Evolutionary conservation across 2,888 invertebrate genomes (phyloP).

Genomic region (Heteropelma amictum): DNA sequence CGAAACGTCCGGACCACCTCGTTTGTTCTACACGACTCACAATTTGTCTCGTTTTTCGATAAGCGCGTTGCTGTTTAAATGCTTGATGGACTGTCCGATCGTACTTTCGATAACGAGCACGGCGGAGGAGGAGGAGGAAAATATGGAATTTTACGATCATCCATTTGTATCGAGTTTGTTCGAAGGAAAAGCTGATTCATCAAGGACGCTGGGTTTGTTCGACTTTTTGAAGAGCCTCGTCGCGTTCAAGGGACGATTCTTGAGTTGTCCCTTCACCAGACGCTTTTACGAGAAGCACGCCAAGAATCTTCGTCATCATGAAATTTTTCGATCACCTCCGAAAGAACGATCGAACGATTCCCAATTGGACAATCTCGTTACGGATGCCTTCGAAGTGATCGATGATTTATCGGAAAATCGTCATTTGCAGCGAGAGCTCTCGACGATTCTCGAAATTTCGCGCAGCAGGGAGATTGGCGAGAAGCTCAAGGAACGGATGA

Average conservation of each 20-base stretch:
- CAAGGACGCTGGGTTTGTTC: background rate
- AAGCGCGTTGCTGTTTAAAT: background rate
- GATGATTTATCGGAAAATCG: background rate
- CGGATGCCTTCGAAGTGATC: background rate
- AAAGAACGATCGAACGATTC: background rate
- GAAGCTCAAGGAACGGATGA: background rate
- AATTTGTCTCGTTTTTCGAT: background rate
- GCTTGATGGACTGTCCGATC: background rate
- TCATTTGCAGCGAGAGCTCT: background rate
- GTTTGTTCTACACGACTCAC: background rate
- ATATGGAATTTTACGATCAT: background rate
- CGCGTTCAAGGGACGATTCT: conserved; percentile 5
- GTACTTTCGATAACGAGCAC: background rate
- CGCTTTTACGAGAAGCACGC: background rate
- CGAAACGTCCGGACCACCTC: background rate
- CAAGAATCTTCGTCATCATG: background rate
- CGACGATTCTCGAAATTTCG: background rate
- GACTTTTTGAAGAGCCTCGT: background rate
- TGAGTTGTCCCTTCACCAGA: background rate
- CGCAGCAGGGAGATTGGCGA: background rate
- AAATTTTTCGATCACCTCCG: background rate
- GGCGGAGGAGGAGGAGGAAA: no score
- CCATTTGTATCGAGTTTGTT: background rate
- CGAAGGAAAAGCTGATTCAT: no score
- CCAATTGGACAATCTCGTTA: background rate